phyloP scores from a whole-genome alignment of 2,113 vertebrate species.

The Microtus montanus region DNA sequence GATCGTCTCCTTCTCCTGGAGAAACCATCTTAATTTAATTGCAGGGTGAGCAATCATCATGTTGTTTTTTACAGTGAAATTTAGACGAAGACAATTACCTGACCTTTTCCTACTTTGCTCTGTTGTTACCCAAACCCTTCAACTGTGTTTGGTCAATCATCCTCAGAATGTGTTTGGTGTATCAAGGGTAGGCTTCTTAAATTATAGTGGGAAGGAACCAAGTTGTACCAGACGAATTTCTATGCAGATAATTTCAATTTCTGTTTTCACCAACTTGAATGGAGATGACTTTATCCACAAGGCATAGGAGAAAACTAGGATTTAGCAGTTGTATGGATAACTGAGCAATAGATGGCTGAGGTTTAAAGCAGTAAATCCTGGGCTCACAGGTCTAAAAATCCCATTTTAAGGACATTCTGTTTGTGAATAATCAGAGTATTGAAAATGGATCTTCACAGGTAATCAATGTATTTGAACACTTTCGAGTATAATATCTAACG shows the following conservation, averaged over 20 bases:
- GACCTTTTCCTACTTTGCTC: neutral
- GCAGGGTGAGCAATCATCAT: neutral
- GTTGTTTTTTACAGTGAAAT: neutral
- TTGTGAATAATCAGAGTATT: neutral
- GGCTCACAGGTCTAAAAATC: neutral
- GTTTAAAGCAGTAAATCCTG: conserved; percentile 18
- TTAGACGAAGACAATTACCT: neutral
- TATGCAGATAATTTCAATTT: neutral
- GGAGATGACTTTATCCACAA: conserved; percentile 8
- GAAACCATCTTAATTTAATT: conserved; percentile 46
- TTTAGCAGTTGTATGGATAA: neutral
- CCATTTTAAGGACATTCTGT: neutral
- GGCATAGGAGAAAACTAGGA: neutral
- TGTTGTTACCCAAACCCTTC: neutral
- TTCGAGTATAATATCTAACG: neutral
- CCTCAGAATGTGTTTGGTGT: neutral
- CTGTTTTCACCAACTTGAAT: neutral
- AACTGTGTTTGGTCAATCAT: neutral
- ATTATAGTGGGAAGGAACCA: neutral
- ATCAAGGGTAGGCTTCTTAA: neutral
- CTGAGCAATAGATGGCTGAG: neutral
- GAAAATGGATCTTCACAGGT: conserved; percentile 39
- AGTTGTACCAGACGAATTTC: neutral
- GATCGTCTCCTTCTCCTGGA: conserved; percentile 38
- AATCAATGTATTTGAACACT: neutral